Percentiles rank a stretch among this genome's conserved stretches.
phyloP scores from a whole-genome alignment of 2,888 invertebrate species.

The Hypselothyrea guttata region DNA sequence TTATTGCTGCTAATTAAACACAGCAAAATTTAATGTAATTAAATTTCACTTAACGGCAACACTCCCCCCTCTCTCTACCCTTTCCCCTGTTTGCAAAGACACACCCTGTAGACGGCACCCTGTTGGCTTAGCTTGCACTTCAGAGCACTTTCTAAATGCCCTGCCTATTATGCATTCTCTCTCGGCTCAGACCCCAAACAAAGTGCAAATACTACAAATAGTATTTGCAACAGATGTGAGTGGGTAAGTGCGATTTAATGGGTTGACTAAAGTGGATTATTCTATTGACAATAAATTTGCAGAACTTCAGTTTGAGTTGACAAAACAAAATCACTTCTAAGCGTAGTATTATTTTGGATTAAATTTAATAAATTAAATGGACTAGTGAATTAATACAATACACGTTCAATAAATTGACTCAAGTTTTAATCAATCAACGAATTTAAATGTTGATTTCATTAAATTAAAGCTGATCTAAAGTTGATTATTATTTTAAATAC shows the following conservation, averaged over 20 bases:
- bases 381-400: too few species aligned
- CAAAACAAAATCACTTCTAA: neutral
- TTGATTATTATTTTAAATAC: too few species aligned
- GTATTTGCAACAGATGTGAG: constrained; percentile 2
- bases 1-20: constrained; percentile 42
- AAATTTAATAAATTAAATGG: neutral
- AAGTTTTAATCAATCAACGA: too few species aligned
- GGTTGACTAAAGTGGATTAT: neutral
- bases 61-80: neutral
- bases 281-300: too few species aligned
- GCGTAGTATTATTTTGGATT: neutral
- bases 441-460: too few species aligned
- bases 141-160: constrained; percentile 11
- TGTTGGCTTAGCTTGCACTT: constrained; percentile 18
- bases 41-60: constrained; percentile 26
- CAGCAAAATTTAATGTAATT: constrained; percentile 41
- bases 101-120: constrained; percentile 27
- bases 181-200: constrained; percentile 8
- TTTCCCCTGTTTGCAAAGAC: constrained; percentile 7
- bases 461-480: too few species aligned
- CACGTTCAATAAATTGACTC: too few species aligned
- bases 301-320: neutral
- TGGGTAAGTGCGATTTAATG: too few species aligned
- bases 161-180: constrained; percentile 2
- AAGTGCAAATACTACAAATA: constrained; percentile 7